Percentiles rank a stretch among this genome's conserved stretches.
Conservation (phyloP, 1,140 invertebrate species). For the Berghia stephanieae region DNA sequence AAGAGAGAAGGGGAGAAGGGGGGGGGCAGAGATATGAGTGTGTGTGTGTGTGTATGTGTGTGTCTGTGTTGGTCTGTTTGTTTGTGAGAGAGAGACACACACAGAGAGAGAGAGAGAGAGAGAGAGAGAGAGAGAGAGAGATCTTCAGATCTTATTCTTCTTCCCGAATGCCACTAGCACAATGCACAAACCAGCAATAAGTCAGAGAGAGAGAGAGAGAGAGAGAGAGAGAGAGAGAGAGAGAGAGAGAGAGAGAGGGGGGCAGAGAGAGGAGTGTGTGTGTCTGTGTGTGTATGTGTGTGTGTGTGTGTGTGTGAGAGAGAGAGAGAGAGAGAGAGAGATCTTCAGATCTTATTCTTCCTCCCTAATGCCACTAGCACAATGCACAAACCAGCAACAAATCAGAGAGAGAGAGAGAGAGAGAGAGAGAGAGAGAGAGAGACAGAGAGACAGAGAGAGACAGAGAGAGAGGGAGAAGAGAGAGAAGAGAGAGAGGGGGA, state of each 20-base stretch:
- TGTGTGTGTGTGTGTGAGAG: not conserved
- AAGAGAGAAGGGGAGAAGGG: conserved; percentile 1
- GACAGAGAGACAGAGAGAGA: not conserved
- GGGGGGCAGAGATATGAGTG: not conserved
- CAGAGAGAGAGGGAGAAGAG: not conserved
- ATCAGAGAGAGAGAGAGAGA: not conserved
- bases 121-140: conserved; percentile 12
- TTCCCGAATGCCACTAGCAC: too few species aligned
- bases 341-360: too few species aligned
- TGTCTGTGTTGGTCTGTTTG: too few species aligned
- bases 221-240: conserved; percentile 17
- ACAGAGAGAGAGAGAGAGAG: too few species aligned
- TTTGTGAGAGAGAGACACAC: not conserved
- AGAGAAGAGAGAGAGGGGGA: not conserved
- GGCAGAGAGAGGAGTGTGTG: not conserved
- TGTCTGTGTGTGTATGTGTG: not conserved
- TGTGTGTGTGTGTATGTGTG: too few species aligned
- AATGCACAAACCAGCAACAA: not conserved
- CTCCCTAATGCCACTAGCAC: too few species aligned
- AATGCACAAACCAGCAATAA: too few species aligned
- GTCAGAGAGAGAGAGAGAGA: conserved; percentile 5
- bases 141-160: too few species aligned
- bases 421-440: not conserved
- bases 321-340: not conserved
- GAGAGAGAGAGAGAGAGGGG: conserved; percentile 12